Percentiles rank a stretch among this genome's conserved stretches.
These are phyloP conservation scores for Machimus rusticus DNA, from an alignment of 2,888 invertebrate genomes.

Conservation along the genomic window DNA sequence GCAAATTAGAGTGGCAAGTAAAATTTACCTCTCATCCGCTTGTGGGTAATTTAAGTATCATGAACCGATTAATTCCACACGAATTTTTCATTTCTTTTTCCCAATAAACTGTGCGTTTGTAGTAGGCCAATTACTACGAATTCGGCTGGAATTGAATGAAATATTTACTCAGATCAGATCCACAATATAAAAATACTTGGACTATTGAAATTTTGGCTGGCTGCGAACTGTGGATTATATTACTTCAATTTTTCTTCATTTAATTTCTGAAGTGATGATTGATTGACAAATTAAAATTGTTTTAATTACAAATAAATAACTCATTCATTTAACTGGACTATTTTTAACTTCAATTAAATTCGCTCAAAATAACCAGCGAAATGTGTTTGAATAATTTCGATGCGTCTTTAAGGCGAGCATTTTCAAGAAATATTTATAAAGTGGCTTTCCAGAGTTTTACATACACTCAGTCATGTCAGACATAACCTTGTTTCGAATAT, in stretches of 20 bases:
- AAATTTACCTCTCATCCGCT: not conserved
- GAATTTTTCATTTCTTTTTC: not conserved
- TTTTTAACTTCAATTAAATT: not conserved
- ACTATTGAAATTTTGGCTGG: not conserved
- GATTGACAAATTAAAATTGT: not conserved
- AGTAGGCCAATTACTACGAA: not conserved
- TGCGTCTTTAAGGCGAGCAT: too few relatives aligned
- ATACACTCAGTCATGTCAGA: too few relatives aligned
- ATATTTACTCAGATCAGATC: not conserved
- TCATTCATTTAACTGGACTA: not conserved
- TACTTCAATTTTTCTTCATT: not conserved
- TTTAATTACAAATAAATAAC: not conserved
- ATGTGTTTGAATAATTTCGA: too few relatives aligned
- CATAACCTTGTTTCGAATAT: too few relatives aligned
- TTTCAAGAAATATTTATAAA: too few relatives aligned
- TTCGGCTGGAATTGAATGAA: not conserved
- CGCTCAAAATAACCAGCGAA: too few relatives aligned
- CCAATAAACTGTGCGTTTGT: not conserved
- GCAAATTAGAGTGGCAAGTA: not conserved
- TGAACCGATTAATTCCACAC: constrained; percentile 10
- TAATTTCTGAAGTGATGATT: not conserved
- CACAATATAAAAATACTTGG: not conserved
- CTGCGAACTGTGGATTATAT: not conserved
- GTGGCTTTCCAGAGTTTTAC: too few relatives aligned
- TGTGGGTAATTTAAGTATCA: constrained; percentile 15